phyloP scores from a whole-genome alignment of 2,797 vertebrate species.

The Urophycis tenuis region DNA sequence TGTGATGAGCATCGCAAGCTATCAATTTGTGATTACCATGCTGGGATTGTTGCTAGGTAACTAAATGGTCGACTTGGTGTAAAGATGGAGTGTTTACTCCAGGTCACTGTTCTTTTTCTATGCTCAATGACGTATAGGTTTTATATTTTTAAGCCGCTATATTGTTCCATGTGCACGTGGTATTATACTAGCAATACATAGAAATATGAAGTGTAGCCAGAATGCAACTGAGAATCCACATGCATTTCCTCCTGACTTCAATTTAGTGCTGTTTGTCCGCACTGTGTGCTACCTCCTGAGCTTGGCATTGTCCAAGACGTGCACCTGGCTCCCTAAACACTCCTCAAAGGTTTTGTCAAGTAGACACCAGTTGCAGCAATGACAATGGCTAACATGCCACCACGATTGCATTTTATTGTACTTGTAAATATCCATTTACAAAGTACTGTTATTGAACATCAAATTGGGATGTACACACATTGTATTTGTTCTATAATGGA shows the following conservation, averaged over 20 bases:
- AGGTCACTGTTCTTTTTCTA: constrained; percentile 45
- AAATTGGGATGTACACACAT: too few species aligned
- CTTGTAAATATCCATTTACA: not conserved
- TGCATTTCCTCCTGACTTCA: not conserved
- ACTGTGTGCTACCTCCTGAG: too few species aligned
- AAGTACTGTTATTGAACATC: not conserved
- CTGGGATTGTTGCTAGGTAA: constrained; percentile 72
- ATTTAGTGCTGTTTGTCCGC: too few species aligned
- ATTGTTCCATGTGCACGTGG: not conserved
- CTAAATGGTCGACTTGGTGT: constrained; percentile 45
- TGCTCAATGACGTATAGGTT: not conserved
- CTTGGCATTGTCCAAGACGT: too few species aligned
- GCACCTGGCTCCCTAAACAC: not conserved
- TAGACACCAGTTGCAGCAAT: not conserved
- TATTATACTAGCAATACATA: not conserved
- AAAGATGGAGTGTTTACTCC: constrained; percentile 57
- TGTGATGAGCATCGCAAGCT: constrained; percentile 52
- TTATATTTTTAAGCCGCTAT: not conserved
- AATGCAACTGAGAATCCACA: not conserved
- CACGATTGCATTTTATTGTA: not conserved
- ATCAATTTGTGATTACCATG: constrained; percentile 57
- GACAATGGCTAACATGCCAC: not conserved
- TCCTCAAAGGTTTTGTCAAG: not conserved
- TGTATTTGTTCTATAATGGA: not conserved
- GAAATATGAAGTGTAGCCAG: not conserved